Percentiles rank a stretch among this genome's conserved stretches.
Evolutionary conservation across 37 sponge, comb jelly and placozoan species (phyloP).

Genomic region (Crambe crambe): DNA sequence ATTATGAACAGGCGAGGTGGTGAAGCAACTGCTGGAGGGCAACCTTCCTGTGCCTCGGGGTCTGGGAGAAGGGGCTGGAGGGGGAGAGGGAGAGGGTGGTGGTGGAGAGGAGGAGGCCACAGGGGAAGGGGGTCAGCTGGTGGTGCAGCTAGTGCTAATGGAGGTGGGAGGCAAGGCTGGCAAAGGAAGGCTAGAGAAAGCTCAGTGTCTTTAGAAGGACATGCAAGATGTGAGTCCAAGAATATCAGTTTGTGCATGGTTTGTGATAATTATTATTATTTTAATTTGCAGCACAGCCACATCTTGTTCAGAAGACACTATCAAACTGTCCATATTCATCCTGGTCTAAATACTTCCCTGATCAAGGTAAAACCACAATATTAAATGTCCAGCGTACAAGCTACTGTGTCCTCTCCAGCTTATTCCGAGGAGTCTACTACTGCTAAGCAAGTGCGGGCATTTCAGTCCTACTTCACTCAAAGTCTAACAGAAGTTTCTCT

Average conservation of each 20-base stretch:
- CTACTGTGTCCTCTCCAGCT: neutral
- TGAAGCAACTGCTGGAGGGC: neutral
- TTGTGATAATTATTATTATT: too few species aligned
- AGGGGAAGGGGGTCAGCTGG: neutral
- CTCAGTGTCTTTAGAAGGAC: too few species aligned
- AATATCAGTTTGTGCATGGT: too few species aligned
- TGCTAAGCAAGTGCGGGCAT: conserved; percentile 31
- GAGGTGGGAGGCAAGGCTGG: too few species aligned
- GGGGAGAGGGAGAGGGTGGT: conserved; percentile 14
- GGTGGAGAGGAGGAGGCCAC: neutral
- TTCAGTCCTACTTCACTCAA: conserved; percentile 45
- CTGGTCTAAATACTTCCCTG: conserved; percentile 66
- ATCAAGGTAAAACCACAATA: conserved; percentile 48
- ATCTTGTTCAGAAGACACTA: conserved; percentile 47
- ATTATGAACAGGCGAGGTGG: neutral
- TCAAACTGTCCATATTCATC: conserved; percentile 39
- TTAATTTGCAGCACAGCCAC: conserved; percentile 14
- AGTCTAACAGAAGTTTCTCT: conserved; percentile 3
- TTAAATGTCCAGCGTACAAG: too few species aligned
- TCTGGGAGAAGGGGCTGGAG: conserved; percentile 27
- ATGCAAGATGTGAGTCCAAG: too few species aligned
- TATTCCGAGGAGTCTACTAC: conserved; percentile 16
- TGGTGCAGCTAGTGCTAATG: conserved; percentile 20
- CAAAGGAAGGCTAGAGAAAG: conserved; percentile 13
- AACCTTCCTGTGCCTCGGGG: neutral